Evolutionary conservation across 2,888 invertebrate genomes (phyloP).

Genomic region (Tipula unca): DNA sequence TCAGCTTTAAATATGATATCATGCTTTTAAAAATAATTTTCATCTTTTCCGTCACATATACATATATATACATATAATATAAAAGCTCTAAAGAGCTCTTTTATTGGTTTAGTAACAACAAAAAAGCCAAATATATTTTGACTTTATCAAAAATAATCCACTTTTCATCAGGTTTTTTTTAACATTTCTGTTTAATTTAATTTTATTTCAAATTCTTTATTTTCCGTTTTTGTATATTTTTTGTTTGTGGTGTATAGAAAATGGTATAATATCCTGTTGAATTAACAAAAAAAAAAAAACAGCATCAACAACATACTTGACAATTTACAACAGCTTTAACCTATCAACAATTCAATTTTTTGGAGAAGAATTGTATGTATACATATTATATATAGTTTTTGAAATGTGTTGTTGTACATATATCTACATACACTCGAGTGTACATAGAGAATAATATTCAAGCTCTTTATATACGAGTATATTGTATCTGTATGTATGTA

Average conservation of each 20-base stretch:
- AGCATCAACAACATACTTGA: background rate
- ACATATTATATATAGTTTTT: background rate
- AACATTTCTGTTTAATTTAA: background rate
- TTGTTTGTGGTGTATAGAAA: background rate
- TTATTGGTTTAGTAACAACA: background rate
- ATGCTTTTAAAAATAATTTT: background rate
- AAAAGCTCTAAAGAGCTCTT: background rate
- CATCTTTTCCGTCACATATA: background rate
- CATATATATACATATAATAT: background rate
- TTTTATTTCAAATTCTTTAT: background rate
- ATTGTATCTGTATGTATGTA: background rate
- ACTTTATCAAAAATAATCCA: constrained; percentile 14
- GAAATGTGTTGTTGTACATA: background rate
- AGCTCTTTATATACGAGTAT: background rate
- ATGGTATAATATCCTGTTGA: constrained; percentile 4
- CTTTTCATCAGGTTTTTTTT: background rate
- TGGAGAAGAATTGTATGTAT: background rate
- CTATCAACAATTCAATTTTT: constrained; percentile 8
- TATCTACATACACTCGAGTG: background rate
- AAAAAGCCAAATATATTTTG: background rate
- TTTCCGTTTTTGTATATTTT: background rate
- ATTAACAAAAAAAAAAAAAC: background rate
- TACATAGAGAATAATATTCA: background rate
- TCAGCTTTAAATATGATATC: background rate
- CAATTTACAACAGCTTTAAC: constrained; percentile 14